Percentiles rank a stretch among this genome's conserved stretches.
These are phyloP conservation scores for Pocillopora verrucosa DNA, from an alignment of 64 coral and sea anemone genomes.

Conservation along the genomic window DNA sequence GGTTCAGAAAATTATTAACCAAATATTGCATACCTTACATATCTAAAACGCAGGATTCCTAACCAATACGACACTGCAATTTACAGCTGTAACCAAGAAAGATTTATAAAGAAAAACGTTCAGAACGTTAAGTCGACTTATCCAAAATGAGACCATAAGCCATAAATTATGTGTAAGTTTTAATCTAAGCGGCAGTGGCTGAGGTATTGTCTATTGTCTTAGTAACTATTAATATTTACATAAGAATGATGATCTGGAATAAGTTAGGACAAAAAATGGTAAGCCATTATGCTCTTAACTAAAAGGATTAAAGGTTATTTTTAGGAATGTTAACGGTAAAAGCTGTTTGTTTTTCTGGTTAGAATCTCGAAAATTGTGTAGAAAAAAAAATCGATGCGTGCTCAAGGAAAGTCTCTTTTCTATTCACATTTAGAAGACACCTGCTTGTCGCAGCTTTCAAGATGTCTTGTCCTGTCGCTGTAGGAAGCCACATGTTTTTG, in stretches of 20 bases:
- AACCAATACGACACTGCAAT: not conserved
- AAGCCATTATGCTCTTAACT: not conserved
- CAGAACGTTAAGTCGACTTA: not conserved
- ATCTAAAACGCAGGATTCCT: not conserved
- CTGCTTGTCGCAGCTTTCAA: not conserved
- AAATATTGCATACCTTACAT: not conserved
- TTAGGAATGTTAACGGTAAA: not conserved
- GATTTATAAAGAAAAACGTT: not conserved
- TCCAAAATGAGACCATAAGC: not conserved
- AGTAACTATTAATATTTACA: constrained; percentile 14
- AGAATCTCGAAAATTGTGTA: not conserved
- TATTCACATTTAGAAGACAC: not conserved
- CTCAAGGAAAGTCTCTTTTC: not conserved
- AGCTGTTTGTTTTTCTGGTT: not conserved
- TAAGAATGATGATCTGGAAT: constrained; percentile 24
- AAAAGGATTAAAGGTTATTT: not conserved
- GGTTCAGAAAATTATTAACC: no score
- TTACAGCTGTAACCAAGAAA: not conserved
- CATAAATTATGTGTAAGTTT: constrained; percentile 12
- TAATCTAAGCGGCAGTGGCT: not conserved
- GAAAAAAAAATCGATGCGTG: not conserved
- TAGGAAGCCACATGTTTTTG: not conserved
- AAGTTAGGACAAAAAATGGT: not conserved
- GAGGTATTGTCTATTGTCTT: not conserved
- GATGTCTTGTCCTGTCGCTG: not conserved